These are phyloP conservation scores for Bucorvus abyssinicus DNA, from an alignment of 2,797 vertebrate species.

Conservation along the genomic window DNA sequence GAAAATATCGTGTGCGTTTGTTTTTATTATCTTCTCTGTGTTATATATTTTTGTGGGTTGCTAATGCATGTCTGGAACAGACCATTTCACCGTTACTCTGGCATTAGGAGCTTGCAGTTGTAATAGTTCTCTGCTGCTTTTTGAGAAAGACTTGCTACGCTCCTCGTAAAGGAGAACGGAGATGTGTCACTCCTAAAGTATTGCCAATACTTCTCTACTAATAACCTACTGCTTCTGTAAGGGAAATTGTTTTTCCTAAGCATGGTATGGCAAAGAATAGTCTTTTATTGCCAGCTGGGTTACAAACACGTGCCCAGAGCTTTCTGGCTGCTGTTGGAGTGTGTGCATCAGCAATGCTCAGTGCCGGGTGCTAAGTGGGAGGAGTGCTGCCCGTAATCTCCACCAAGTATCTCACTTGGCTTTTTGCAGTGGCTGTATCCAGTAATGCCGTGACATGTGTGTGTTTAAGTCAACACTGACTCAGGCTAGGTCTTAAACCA, in stretches of 20 bases:
- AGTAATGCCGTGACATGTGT: background rate
- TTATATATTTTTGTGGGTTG: background rate
- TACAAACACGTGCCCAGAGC: background rate
- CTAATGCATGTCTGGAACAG: background rate
- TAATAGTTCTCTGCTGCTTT: background rate
- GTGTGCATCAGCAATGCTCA: background rate
- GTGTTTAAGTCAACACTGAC: background rate
- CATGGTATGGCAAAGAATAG: background rate
- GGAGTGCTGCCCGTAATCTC: background rate
- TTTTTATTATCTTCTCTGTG: background rate
- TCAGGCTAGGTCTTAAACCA: background rate
- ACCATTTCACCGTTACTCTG: background rate
- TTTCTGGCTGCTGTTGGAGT: background rate
- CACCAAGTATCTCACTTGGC: background rate
- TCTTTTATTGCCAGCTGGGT: background rate
- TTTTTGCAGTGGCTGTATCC: slow-evolving; percentile 10
- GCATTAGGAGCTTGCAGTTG: background rate
- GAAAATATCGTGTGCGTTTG: background rate
- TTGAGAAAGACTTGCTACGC: background rate
- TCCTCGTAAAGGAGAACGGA: background rate
- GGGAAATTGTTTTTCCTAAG: background rate
- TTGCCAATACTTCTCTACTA: background rate
- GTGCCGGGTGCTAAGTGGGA: background rate
- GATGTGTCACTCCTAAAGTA: background rate
- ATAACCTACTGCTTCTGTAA: background rate